These are phyloP conservation scores for Leucoraja erinaceus DNA, from an alignment of 2,113 vertebrate genomes.

Conservation along the genomic window DNA sequence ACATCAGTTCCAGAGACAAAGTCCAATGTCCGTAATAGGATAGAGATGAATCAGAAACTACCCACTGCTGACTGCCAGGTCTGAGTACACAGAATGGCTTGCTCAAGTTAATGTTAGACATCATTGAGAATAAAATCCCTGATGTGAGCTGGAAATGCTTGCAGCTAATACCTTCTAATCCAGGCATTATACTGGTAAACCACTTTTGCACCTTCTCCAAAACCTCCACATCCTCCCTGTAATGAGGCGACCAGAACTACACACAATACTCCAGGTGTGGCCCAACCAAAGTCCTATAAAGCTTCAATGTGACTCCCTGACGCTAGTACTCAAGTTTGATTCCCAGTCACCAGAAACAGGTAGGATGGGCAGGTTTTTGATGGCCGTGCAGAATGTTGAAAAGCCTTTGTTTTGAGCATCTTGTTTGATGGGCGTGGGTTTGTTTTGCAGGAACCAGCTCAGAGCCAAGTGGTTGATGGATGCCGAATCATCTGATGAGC, in stretches of 20 bases:
- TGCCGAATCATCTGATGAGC: conserved; percentile 70
- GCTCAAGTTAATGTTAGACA: not conserved
- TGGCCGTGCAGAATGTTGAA: not conserved
- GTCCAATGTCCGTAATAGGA: no score
- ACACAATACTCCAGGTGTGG: no score
- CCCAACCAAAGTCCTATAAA: no score
- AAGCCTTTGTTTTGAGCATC: not conserved
- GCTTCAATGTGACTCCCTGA: no score
- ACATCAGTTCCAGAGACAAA: no score
- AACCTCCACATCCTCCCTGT: no score
- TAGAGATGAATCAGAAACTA: not conserved
- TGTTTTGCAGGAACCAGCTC: conserved; percentile 67
- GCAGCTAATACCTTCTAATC: no score
- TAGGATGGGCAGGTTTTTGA: not conserved
- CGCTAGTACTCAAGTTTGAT: not conserved
- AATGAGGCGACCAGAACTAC: no score
- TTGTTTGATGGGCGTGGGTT: not conserved
- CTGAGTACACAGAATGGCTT: not conserved
- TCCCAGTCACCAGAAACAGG: not conserved
- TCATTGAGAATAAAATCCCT: not conserved
- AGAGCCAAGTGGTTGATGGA: conserved; percentile 79
- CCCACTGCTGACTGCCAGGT: not conserved
- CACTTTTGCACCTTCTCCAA: no score
- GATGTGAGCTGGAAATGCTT: not conserved
- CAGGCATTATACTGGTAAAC: no score